Evolutionary conservation across 2,113 vertebrate species (phyloP).

Genomic region (Hirundichthys speculiger): DNA sequence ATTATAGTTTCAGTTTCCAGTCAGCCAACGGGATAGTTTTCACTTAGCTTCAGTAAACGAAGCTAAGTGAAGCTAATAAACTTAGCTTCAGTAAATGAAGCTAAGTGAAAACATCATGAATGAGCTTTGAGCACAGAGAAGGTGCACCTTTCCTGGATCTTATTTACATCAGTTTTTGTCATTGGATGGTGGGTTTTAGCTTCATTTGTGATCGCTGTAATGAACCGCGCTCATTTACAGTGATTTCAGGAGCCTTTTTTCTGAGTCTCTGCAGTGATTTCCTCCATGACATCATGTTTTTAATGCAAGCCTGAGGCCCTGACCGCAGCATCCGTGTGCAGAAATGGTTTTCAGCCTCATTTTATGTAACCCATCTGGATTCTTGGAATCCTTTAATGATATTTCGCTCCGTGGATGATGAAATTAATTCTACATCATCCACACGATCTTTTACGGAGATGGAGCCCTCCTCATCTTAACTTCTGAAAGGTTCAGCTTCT

Average conservation of each 20-base stretch:
- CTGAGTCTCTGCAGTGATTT: background rate
- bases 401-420: background rate
- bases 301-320: background rate
- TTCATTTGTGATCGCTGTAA: background rate
- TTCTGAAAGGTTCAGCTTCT: no score
- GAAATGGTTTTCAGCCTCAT: background rate
- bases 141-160: background rate
- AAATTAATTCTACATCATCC: background rate
- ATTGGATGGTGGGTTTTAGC: background rate
- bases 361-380: background rate
- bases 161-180: background rate
- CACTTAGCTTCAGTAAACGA: background rate
- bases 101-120: no score
- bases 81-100: background rate
- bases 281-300: background rate
- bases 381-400: background rate
- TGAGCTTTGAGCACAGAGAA: background rate
- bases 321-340: no score
- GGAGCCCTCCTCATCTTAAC: no score
- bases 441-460: no score
- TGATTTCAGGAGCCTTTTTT: background rate
- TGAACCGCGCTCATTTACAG: background rate
- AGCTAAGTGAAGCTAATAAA: no score
- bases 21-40: no score
- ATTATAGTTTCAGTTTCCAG: background rate